Percentiles rank a stretch among this genome's conserved stretches.
Conservation (phyloP, 2,797 vertebrate genomes). For the Gymnoscopelus microlampas region DNA sequence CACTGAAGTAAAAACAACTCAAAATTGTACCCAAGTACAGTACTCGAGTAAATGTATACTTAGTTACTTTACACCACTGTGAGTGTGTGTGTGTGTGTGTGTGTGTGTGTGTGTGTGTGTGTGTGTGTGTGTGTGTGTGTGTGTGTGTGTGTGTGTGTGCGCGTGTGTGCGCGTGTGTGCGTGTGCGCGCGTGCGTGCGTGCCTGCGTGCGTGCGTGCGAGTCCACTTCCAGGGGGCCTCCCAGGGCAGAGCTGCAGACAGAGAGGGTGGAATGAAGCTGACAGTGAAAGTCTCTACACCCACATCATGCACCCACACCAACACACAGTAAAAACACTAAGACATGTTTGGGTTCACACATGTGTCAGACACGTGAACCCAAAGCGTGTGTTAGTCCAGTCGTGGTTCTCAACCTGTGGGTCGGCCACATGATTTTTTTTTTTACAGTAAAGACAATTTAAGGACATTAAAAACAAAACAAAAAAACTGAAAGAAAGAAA, state of each 20-base stretch:
- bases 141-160: background rate
- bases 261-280: conserved; percentile 54
- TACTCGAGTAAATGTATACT: background rate
- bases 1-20: too few species aligned
- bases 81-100: conserved; percentile 28
- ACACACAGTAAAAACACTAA: conserved; percentile 10
- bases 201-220: conserved; percentile 17
- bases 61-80: background rate
- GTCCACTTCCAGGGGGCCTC: conserved; percentile 68
- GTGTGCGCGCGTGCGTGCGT: background rate
- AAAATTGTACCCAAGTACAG: too few species aligned
- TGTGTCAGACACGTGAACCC: too few species aligned
- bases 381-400: too few species aligned
- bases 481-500: too few species aligned
- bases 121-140: conserved; percentile 10
- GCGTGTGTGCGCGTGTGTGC: background rate
- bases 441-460: too few species aligned
- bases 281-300: conserved; percentile 49
- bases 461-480: too few species aligned
- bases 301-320: conserved; percentile 31
- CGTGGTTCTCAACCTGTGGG: background rate
- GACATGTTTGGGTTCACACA: conserved; percentile 20
- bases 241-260: conserved; percentile 62
- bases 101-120: conserved; percentile 30
- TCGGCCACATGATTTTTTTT: too few species aligned